Conservation (phyloP, 1,140 invertebrate genomes). For the Oedothorax gibbosus region DNA sequence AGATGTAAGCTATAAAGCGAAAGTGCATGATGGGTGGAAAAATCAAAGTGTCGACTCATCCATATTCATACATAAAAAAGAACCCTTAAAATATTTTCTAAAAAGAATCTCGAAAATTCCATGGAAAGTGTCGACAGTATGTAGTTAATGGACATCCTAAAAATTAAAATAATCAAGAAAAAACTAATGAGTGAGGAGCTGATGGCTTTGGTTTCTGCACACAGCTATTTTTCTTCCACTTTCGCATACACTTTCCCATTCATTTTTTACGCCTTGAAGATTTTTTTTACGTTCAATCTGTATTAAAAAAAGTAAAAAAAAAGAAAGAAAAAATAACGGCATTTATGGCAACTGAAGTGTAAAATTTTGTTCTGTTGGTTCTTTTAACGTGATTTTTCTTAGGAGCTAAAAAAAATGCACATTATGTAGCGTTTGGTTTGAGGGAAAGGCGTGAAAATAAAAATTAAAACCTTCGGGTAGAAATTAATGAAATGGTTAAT, state of each 20-base stretch:
- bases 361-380: slow-evolving; percentile 46
- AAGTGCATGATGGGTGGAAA: not conserved
- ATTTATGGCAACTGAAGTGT: slow-evolving; percentile 49
- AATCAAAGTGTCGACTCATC: slow-evolving; percentile 12
- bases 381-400: slow-evolving; percentile 18
- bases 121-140: not conserved
- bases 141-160: slow-evolving; percentile 45
- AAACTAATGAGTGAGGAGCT: slow-evolving; percentile 37
- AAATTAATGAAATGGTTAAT: slow-evolving; percentile 61
- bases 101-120: slow-evolving; percentile 40
- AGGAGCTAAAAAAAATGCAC: slow-evolving; percentile 23
- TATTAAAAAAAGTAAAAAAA: not conserved
- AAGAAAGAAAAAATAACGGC: slow-evolving; percentile 34
- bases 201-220: slow-evolving; percentile 42
- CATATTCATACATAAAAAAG: slow-evolving; percentile 42
- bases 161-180: slow-evolving; percentile 36
- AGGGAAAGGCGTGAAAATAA: slow-evolving; percentile 50
- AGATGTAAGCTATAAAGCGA: slow-evolving; percentile 29
- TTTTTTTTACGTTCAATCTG: slow-evolving; percentile 12
- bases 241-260: slow-evolving; percentile 25
- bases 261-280: not conserved
- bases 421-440: slow-evolving; percentile 28
- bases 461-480: slow-evolving; percentile 49
- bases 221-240: slow-evolving; percentile 22
- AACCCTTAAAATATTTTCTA: not conserved